A percentile compares a stretch with the other conserved stretches of the same genome.
phyloP scores from a whole-genome alignment of 2,797 vertebrate genomes.

The Sarcoramphus papa region DNA sequence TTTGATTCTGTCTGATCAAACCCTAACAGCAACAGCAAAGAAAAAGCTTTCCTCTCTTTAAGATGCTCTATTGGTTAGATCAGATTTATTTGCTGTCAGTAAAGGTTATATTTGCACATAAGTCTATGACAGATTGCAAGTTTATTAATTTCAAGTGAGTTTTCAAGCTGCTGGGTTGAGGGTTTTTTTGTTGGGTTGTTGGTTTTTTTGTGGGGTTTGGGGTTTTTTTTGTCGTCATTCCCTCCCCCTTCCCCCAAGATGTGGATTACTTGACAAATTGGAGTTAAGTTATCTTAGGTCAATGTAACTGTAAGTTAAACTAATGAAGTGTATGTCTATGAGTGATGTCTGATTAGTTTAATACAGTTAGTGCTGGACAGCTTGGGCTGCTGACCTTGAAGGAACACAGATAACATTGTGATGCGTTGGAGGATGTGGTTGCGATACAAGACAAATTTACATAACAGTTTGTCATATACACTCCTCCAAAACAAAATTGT shows the following conservation, averaged over 20 bases:
- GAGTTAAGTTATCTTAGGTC: conserved; percentile 70
- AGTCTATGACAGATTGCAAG: conserved; percentile 58
- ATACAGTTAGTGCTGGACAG: conserved; percentile 66
- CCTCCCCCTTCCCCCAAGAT: conserved; percentile 31
- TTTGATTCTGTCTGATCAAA: conserved; percentile 34
- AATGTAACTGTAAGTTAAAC: conserved; percentile 71
- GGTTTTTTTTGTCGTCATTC: not conserved
- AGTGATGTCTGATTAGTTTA: conserved; percentile 71
- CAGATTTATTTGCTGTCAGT: conserved; percentile 55
- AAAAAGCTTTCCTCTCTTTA: conserved; percentile 14
- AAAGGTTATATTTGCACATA: conserved; percentile 63
- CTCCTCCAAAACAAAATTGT: conserved; percentile 60
- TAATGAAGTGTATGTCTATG: conserved; percentile 68
- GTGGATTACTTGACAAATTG: conserved; percentile 67
- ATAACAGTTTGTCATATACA: conserved; percentile 61
- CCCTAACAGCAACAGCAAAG: not conserved
- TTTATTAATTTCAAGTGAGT: conserved; percentile 62
- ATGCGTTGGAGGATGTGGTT: conserved; percentile 63
- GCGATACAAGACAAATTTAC: conserved; percentile 58
- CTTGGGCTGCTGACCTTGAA: conserved; percentile 70
- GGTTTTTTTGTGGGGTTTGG: not conserved
- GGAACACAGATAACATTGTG: conserved; percentile 70
- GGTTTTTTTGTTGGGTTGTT: conserved; percentile 2
- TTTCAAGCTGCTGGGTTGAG: conserved; percentile 55
- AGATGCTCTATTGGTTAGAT: conserved; percentile 47